These are phyloP conservation scores for Natator depressus DNA, from an alignment of 2,113 vertebrate species.

Conservation along the genomic window DNA sequence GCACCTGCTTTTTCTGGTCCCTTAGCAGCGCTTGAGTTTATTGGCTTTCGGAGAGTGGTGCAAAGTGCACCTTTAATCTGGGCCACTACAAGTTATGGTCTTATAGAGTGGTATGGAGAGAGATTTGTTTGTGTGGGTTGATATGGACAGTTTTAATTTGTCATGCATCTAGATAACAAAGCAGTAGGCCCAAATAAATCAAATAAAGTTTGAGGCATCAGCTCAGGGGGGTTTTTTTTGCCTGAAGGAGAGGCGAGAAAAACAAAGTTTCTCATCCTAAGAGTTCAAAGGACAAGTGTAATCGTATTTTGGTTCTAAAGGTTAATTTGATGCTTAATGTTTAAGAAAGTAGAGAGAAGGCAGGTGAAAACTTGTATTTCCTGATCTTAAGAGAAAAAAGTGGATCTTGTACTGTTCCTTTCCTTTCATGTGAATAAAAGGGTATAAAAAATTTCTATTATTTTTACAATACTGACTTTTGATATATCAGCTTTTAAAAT, in stretches of 20 bases:
- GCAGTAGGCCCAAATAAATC: not conserved
- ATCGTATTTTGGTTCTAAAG: not conserved
- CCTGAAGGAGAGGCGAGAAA: not conserved
- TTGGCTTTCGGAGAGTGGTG: too few species aligned
- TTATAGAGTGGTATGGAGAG: too few species aligned
- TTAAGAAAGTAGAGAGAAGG: not conserved
- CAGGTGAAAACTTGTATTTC: not conserved
- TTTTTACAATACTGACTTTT: not conserved
- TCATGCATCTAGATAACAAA: not conserved
- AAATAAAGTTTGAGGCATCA: not conserved
- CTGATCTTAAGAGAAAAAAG: not conserved
- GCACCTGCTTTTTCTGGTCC: too few species aligned
- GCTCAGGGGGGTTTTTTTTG: not conserved
- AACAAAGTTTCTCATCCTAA: not conserved
- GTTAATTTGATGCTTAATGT: not conserved
- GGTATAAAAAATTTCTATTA: not conserved
- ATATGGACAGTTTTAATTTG: not conserved
- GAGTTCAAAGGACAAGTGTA: not conserved
- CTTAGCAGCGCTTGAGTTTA: too few species aligned
- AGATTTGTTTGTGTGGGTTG: not conserved
- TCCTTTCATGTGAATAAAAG: not conserved
- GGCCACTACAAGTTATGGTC: too few species aligned
- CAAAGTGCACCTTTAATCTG: too few species aligned
- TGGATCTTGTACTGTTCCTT: not conserved
- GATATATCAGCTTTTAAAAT: not conserved